Evolutionary conservation across 2,888 invertebrate species (phyloP), one percentile per base, ranked within the genome.

Genomic region (Hydriomena furcata): DNA sequence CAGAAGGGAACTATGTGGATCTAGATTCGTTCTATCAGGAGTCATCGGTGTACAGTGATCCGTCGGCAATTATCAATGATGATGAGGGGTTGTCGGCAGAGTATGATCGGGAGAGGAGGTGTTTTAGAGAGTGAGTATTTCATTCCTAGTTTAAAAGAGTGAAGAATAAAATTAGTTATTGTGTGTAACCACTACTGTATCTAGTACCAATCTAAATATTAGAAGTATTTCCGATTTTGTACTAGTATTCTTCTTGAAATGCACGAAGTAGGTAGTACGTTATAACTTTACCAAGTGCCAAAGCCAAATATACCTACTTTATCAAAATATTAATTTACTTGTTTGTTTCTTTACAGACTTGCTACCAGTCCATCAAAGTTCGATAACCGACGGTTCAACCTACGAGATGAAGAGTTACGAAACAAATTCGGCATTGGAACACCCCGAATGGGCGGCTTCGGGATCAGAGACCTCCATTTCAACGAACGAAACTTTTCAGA

Each of bases 1-100:
- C 92, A 32, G 92, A 93, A 65, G 93, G 93, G 34, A 92, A 93
- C 70, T 94, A 93, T 69, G 94, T 94, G 27, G 94, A 94, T 67
- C 78, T 94, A 58, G 94, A 94, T 69, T 93, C 93, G 51, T 93
- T 94, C 60, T 93, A 93, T 45, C 92, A 92, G 60, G 93, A 92
- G 73, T 92, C 92, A 12, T 92, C 92, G 2, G 92, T 92, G 17
- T 91, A 91, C 48, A 91, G 91, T 56, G 91, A 91, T 51, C 91
- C 91, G 0, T 91, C 91, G 0, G 91, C 91, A 0, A 91, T 91
- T 12, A 91, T 91, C 5, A 82, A 89, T 41, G 90, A 91, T 20
- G 91, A 91, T 36, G 90, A 89, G 21, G 90, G 89, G 0, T 66
- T 91, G 30, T 90, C 89, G 0, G 88, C 88, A 6, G 91, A 91